Percentiles rank a stretch among this genome's conserved stretches.
phyloP scores from a whole-genome alignment of 2,888 invertebrate species.

The Plebejus anna region DNA sequence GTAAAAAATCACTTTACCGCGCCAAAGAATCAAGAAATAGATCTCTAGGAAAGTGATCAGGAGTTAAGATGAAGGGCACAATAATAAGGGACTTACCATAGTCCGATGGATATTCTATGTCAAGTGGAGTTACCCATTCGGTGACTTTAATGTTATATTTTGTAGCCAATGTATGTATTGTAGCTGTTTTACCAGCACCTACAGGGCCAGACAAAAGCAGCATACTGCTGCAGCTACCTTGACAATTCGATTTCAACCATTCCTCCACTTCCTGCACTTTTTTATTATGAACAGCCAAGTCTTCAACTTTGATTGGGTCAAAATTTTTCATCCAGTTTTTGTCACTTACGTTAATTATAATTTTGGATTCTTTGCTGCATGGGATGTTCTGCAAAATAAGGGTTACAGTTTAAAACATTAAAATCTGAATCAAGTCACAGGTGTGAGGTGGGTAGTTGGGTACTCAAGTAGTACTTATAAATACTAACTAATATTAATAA shows the following conservation, averaged over 20 bases:
- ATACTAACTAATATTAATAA: too few relatives aligned
- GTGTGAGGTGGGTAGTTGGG: too few relatives aligned
- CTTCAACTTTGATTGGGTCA: slow-evolving; percentile 78
- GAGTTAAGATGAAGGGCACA: background rate
- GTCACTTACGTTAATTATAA: slow-evolving; percentile 32
- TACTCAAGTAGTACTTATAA: too few relatives aligned
- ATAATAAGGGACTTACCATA: slow-evolving; percentile 51
- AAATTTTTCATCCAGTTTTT: slow-evolving; percentile 82
- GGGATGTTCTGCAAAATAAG: background rate
- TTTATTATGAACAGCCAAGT: slow-evolving; percentile 87
- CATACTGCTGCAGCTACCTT: slow-evolving; percentile 66
- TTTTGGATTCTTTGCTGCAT: slow-evolving; percentile 25
- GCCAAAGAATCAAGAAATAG: background rate
- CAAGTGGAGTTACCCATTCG: slow-evolving; percentile 92
- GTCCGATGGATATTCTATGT: slow-evolving; percentile 81
- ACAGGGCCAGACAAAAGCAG: slow-evolving; percentile 90
- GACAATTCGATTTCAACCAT: slow-evolving; percentile 79
- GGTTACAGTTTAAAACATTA: too few relatives aligned
- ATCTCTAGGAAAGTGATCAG: too few relatives aligned
- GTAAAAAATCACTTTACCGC: background rate
- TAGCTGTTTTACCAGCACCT: slow-evolving; percentile 91
- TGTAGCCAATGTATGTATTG: slow-evolving; percentile 83
- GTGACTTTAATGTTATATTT: slow-evolving; percentile 81
- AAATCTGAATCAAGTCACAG: too few relatives aligned
- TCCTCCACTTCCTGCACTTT: slow-evolving; percentile 86